phyloP scores from a whole-genome alignment of 2,797 vertebrate genomes.

The Sebastes dallii region DNA sequence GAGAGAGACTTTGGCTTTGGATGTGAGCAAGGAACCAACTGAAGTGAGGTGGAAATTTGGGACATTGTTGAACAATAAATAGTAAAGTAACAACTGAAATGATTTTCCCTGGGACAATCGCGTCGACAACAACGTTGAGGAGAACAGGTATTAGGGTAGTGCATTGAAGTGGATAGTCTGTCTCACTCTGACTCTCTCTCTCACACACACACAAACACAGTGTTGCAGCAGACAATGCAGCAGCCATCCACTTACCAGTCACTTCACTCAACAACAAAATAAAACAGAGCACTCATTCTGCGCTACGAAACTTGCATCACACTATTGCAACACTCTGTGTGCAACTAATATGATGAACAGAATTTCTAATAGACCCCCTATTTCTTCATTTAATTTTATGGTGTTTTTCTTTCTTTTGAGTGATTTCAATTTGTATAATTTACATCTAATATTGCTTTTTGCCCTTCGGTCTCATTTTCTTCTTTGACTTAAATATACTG shows the following conservation, averaged over 20 bases:
- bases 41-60: background rate
- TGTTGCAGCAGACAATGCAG: conserved; percentile 56
- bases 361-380: background rate
- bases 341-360: background rate
- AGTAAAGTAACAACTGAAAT: conserved; percentile 4
- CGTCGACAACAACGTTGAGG: background rate
- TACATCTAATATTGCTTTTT: background rate
- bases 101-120: background rate
- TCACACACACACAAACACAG: background rate
- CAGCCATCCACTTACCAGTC: conserved; percentile 45
- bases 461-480: background rate
- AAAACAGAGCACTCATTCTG: conserved; percentile 18
- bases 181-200: background rate
- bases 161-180: conserved; percentile 28
- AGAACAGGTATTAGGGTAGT: conserved; percentile 7
- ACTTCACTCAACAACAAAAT: conserved; percentile 34
- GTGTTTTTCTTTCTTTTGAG: background rate
- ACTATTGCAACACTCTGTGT: conserved; percentile 8
- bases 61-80: conserved; percentile 11
- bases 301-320: conserved; percentile 4
- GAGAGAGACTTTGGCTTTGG: conserved; percentile 11
- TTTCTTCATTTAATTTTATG: background rate
- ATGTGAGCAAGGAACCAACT: background rate
- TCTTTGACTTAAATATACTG: background rate
- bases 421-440: background rate